Evolutionary conservation across 2,888 invertebrate genomes (phyloP), one percentile per base, ranked within the genome.

Genomic region (Calephelis perditalis): DNA sequence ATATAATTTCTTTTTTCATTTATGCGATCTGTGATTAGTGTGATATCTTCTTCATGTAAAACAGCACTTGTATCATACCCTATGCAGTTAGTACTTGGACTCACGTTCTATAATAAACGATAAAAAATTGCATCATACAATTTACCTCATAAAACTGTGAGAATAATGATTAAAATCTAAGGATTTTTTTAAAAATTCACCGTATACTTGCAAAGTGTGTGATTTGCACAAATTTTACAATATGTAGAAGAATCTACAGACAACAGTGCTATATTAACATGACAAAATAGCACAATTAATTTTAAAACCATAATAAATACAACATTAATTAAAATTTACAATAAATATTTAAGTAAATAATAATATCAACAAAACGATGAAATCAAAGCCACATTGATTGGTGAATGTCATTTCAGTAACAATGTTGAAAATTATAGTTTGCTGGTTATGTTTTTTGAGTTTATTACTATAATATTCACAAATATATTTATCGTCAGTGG

Each of bases 1-100:
- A 90, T 73, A 64, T 78, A 84, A 68, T 84, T 81, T 67, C 89
- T 76, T 56, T 78, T 76, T 58, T 81, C 77, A 66, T 90, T 89
- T 15, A 89, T 81, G 69, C 73, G 80, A 55, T 75, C 69, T 26
- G 87, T 65, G 47, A 90, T 75, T 11, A 76, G 73, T 40, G 66
- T 63, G 44, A 77, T 74, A 63, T 86, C 79, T n/a, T 71, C 64
- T 60, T 69, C 67, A 5, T 76, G 74, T 44, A 88, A 70, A 44
- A 75, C 65, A 11, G 74, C 74, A 15, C 71, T 68, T 57, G 64
- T 70, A 60, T 83, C 79, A 66, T 86, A 88, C 47, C 67, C 71
- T 56, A 67, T 67, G 68, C 89, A 90, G 1, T 70, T 62, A 7
- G 64, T 15, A 64, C 78, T 75, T 4, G 86, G 84, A 0, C 84